Evolutionary conservation across 2,113 vertebrate species (phyloP), one percentile per base, ranked within the genome.

Genomic region (Struthidea cinerea): DNA sequence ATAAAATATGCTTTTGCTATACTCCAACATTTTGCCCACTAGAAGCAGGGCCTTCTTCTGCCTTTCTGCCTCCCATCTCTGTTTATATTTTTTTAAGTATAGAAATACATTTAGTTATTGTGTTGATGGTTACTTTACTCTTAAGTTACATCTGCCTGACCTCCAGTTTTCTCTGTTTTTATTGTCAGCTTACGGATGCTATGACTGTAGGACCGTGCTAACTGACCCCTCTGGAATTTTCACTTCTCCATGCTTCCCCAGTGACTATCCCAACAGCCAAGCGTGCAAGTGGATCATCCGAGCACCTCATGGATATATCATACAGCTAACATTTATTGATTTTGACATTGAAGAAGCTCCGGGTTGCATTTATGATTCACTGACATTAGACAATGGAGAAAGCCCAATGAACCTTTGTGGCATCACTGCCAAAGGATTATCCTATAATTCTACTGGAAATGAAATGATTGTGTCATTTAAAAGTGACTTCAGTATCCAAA

Each of bases 401-500:
- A 91, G 97, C n/a, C 97, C 98, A 30, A 97, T 98, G 39, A 98
- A 96, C 92, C 98, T 99, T 88, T 99, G 99, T 74, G 99, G 99
- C 64, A 97, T 98, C 76, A 99, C 99, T 80, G 99, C 99, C 91
- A 98, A 98, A 94, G 99, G 99, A 91, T 98, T 99, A 90, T 99
- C 98, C 10, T 98, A 99, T 81, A 99, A 99, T 98, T 99, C 99
- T 30, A 99, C 98, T 1, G 98, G 98, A 71, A 99, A 99, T 97
- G 96, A 98, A 95, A 99, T 99, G 99, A 98, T 98, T 55, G 97
- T 99, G 96, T 97, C 97, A 52, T 99, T 99, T 97, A 98, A 95
- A 94, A 99, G 99, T 0, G 99, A 99, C 98, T 99, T 99, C 97
- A 99, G 99, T 91, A 98, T 99, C 91, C 99, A 99, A 98, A 99